Base-by-base conservation (phyloP, 2,888 invertebrate genomes). In the Pristionchus exspectatus region DNA sequence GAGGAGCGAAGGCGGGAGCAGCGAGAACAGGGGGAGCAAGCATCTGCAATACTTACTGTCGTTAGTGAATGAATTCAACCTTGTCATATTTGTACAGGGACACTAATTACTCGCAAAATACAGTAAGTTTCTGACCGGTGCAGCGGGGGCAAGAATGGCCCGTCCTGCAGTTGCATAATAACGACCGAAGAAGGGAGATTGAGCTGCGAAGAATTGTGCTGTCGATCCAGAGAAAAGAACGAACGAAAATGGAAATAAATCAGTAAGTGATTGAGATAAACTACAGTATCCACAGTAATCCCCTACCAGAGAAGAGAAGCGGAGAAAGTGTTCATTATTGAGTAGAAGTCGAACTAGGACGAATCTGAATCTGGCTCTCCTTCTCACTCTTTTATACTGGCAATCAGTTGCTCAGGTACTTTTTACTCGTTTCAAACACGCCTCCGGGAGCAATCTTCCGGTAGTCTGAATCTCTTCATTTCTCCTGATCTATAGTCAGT, bases 121-220 rank as follows among this genome's bases (percentile, higher is more conserved):
- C 30, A 33, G 38, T 77, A 44, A 77, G 77, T 50, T 21, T 44
- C 77, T 77, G n/a, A 77, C 77, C 50, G 86, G 86, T n/a, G 86
- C 66, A n/a, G 66, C 86, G 16, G 84, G 84, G 3, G 86, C 86
- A 24, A 86, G 38, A 9, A 86, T 30, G 10, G 86, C 66, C 38
- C 86, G 86, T 38, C 86, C 86, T 54, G 86, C 86, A 18, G 86
- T 38, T n/a, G 66, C 86, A n/a, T 66, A 85, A 63, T 85, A 85
- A 33, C 85, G 27, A 85, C 85, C 85, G 63, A 85, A 85, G 63
- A 63, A 85, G 16, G 85, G 85, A 38, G 59, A 27, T 63, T 85
- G 85, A 59, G 85, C 85, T 33, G 63, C 63, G 85, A 85, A 59
- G 38, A 85, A 63, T 44, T 85, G 85, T 24, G 85, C 85, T 1